A percentile compares a stretch with the other conserved stretches of the same genome.
These are phyloP conservation scores for Campylomormyrus numenius DNA, from an alignment of 2,113 vertebrate species.

Conservation along the genomic window DNA sequence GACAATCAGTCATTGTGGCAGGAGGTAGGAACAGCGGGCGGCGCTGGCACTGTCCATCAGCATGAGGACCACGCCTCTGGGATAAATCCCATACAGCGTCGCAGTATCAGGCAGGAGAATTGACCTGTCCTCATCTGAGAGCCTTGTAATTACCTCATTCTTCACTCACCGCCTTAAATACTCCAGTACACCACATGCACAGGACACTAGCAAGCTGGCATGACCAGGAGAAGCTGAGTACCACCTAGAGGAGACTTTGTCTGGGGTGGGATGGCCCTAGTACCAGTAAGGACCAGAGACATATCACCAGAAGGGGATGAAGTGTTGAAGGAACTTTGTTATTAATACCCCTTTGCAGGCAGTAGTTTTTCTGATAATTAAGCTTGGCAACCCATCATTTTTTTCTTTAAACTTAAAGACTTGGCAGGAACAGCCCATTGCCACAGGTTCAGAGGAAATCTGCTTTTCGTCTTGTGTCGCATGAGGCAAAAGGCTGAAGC, in stretches of 20 bases:
- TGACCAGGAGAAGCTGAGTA: neutral
- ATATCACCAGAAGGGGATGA: conserved; percentile 30
- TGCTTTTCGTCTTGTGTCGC: neutral
- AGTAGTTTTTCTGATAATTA: conserved; percentile 40
- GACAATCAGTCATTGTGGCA: neutral
- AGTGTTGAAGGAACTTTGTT: conserved; percentile 30
- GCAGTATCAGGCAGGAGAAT: neutral
- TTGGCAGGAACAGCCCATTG: conserved; percentile 3
- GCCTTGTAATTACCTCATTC: neutral
- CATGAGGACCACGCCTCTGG: neutral
- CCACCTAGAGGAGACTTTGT: neutral
- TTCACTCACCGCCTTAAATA: neutral
- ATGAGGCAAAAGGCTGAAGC: neutral
- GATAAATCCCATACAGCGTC: neutral
- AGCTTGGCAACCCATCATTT: conserved; percentile 32
- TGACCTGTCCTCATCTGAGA: neutral
- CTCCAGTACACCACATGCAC: neutral
- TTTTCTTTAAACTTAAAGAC: conserved; percentile 20
- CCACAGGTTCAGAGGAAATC: neutral
- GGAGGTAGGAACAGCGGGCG: neutral
- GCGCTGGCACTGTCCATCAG: neutral
- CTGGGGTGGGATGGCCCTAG: neutral
- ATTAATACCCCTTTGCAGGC: conserved; percentile 37
- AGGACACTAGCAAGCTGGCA: neutral
- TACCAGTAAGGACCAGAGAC: conserved; percentile 20